These are phyloP conservation scores for Axea sp. DNA, from an alignment of 2,888 invertebrate genomes.

Conservation along the genomic window DNA sequence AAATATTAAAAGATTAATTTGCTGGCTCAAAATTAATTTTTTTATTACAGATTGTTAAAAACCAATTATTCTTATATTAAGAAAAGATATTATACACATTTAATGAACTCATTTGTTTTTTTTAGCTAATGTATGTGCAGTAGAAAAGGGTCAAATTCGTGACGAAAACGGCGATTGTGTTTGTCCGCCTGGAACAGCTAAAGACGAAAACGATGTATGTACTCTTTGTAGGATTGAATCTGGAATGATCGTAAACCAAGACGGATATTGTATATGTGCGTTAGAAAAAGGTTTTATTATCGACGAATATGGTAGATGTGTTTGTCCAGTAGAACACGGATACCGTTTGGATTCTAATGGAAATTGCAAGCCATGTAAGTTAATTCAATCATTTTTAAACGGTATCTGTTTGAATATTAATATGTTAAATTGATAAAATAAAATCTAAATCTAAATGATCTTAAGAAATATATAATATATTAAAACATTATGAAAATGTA, in stretches of 20 bases:
- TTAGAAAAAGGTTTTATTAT: conserved; percentile 88
- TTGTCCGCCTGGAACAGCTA: conserved; percentile 88
- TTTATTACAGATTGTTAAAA: no score
- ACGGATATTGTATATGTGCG: conserved; percentile 91
- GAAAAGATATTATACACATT: no score
- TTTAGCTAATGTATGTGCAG: conserved; percentile 83
- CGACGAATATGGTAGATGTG: conserved; percentile 88
- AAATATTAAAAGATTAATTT: no score
- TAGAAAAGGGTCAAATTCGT: conserved; percentile 85
- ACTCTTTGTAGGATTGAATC: conserved; percentile 85
- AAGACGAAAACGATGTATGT: conserved; percentile 89
- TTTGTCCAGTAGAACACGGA: conserved; percentile 86
- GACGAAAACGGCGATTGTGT: conserved; percentile 85
- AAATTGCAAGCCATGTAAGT: conserved; percentile 82
- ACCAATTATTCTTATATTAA: no score
- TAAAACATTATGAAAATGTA: not conserved
- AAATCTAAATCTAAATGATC: no score
- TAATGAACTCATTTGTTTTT: no score
- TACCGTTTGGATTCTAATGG: conserved; percentile 83
- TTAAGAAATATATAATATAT: not conserved
- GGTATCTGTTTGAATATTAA: no score
- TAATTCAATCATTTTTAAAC: no score
- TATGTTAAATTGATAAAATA: no score
- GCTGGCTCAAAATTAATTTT: no score
- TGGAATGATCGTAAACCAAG: conserved; percentile 87